phyloP scores from a whole-genome alignment of 1,140 invertebrate genomes.

The Lithobius niger region DNA sequence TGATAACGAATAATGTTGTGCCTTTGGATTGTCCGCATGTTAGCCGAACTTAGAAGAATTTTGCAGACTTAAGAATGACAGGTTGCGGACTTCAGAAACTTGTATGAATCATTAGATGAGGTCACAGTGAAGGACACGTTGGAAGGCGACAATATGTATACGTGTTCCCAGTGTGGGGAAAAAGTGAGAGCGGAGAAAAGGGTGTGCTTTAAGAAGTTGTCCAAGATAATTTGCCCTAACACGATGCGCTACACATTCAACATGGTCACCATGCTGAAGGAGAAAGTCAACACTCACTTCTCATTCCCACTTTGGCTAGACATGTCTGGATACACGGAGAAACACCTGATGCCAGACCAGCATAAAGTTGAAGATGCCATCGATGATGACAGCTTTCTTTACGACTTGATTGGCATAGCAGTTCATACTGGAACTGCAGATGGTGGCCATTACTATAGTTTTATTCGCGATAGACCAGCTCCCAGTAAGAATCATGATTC shows the following conservation, averaged over 20 bases:
- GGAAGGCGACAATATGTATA: conserved; percentile 96
- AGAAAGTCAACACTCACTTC: conserved; percentile 94
- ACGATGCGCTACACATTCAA: conserved; percentile 98
- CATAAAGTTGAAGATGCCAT: conserved; percentile 41
- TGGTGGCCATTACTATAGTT: conserved; percentile 93
- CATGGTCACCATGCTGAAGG: conserved; percentile 93
- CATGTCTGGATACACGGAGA: conserved; percentile 89
- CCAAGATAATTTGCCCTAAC: conserved; percentile 87
- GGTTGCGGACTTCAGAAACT: conserved; percentile 88
- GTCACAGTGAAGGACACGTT: conserved; percentile 91
- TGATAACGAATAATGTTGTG: conserved; percentile 86
- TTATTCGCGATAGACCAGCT: conserved; percentile 66
- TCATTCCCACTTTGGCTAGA: conserved; percentile 86
- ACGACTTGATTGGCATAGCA: conserved; percentile 87
- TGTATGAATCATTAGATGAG: conserved; percentile 88
- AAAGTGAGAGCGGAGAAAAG: conserved; percentile 91
- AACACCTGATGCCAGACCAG: conserved; percentile 77
- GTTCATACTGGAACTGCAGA: conserved; percentile 93
- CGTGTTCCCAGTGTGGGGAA: conserved; percentile 83
- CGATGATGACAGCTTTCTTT: conserved; percentile 50
- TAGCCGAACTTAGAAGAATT: conserved; percentile 87
- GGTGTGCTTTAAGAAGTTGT: conserved; percentile 86
- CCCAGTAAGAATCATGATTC: conserved; percentile 62
- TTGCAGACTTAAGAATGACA: conserved; percentile 89
- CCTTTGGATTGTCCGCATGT: conserved; percentile 88